Evolutionary conservation across 2,113 vertebrate species (phyloP), one percentile per base, ranked within the genome.

Genomic region (Notarius lentiginosus): DNA sequence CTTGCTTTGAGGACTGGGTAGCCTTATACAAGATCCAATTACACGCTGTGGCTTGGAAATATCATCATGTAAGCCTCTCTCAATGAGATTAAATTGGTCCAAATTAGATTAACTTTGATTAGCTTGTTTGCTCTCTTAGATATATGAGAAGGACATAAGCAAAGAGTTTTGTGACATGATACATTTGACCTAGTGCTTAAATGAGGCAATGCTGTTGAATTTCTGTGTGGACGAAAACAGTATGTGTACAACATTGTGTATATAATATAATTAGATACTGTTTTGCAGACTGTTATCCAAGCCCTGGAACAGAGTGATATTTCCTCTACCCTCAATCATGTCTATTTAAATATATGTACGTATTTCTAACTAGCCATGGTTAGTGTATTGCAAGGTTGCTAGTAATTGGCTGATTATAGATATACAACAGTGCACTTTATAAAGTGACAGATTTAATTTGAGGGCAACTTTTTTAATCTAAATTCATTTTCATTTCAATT

Each of bases 101-200:
- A 92, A 94, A 95, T 95, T 91, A 86, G 90, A 91, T 95, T 95
- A 95, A 79, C 24, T 91, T 92, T 89, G 90, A 92, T 92, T 90
- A 93, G 92, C 90, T 92, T 89, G 91, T 91, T 94, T 94, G 90
- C 91, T 70, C 75, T 90, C 84, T 91, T 88, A 30, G 49, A 66
- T 24, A 77, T 58, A 77, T 91, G 86, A 91, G 89, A 61, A 88
- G 87, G 84, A 34, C 20, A 65, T 49, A 47, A 66, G 79, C 49
- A 86, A 75, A 79, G 75, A 34, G 17, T 68, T 75, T 55, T 55
- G 34, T 65, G 22, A 56, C 34, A 63, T 56, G 34, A 49, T 73
- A 34, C 68, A 72, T 79, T 82, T 58, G 51, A 34, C 79, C 17
- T 11, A 58, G 61, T 56, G 14, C 22, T 66, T 79, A 34, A 11